Percentiles rank a stretch among this genome's conserved stretches.
These are phyloP conservation scores for Protosalanx chinensis DNA, from an alignment of 2,797 vertebrate genomes.

Conservation along the genomic window DNA sequence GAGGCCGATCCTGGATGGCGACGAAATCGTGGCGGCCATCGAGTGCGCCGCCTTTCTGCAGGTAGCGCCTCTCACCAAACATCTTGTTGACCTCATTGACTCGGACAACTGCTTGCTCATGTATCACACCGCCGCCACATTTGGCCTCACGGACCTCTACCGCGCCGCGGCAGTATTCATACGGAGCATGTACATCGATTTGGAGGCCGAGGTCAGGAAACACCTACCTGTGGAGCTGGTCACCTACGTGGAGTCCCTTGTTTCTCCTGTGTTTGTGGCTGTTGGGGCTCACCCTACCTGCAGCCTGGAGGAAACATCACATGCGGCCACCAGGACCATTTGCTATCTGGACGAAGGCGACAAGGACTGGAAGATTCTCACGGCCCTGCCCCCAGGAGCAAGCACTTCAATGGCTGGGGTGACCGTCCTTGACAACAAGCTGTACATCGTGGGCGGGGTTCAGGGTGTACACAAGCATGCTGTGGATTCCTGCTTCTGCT, in stretches of 20 bases:
- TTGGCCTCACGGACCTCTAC: slow-evolving; percentile 82
- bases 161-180: slow-evolving; percentile 80
- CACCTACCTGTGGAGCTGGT: slow-evolving; percentile 75
- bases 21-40: slow-evolving; percentile 83
- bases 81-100: slow-evolving; percentile 77
- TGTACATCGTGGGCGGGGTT: slow-evolving; percentile 89
- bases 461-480: slow-evolving; percentile 80
- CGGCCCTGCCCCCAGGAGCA: slow-evolving; percentile 81
- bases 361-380: slow-evolving; percentile 83
- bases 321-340: slow-evolving; percentile 75
- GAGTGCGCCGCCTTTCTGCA: slow-evolving; percentile 91
- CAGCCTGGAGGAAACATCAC: slow-evolving; percentile 25
- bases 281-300: slow-evolving; percentile 67
- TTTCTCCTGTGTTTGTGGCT: slow-evolving; percentile 79
- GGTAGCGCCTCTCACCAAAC: slow-evolving; percentile 73
- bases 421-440: slow-evolving; percentile 83
- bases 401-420: slow-evolving; percentile 92
- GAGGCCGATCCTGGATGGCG: slow-evolving; percentile 70
- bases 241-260: slow-evolving; percentile 78
- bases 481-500: slow-evolving; percentile 85
- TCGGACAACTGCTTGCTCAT: slow-evolving; percentile 89
- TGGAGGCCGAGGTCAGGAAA: slow-evolving; percentile 67
- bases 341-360: slow-evolving; percentile 86
- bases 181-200: slow-evolving; percentile 76
- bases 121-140: slow-evolving; percentile 83